Conservation (phyloP, 92 coral and sea anemone genomes). For the Heteractis magnifica region DNA sequence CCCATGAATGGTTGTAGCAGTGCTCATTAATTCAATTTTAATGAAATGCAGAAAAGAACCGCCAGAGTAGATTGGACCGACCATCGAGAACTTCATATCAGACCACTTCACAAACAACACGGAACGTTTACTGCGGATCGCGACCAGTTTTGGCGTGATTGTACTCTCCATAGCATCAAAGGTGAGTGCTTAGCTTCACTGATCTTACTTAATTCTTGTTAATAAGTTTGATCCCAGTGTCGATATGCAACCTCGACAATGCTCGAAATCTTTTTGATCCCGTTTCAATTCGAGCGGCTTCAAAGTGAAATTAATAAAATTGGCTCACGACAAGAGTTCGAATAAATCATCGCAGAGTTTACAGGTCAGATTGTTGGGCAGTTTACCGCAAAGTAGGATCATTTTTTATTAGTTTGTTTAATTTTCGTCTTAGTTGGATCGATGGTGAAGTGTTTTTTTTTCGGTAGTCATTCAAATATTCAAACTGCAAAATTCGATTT, state of each 20-base stretch:
- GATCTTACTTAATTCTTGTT: neutral
- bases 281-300: neutral
- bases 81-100: conserved; percentile 9
- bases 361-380: neutral
- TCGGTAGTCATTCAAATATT: neutral
- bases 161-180: neutral
- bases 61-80: conserved; percentile 17
- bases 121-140: neutral
- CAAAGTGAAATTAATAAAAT: conserved; percentile 5
- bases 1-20: conserved; percentile 1
- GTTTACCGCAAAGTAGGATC: neutral
- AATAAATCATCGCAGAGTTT: neutral
- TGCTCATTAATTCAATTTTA: conserved; percentile 27
- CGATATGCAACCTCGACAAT: conserved; percentile 3
- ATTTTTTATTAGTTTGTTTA: conserved; percentile 12
- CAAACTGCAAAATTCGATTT: conserved; percentile 30
- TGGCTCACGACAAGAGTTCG: neutral
- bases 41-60: conserved; percentile 42
- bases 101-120: neutral
- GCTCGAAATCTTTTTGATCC: neutral
- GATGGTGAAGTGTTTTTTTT: conserved; percentile 5
- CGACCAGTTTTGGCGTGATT: neutral
- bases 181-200: neutral
- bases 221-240: neutral
- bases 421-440: neutral